Percentiles rank a stretch among this genome's conserved stretches.
phyloP scores from a whole-genome alignment of 35 echinoderm and acorn worm genomes.

The Apostichopus parvimensis region DNA sequence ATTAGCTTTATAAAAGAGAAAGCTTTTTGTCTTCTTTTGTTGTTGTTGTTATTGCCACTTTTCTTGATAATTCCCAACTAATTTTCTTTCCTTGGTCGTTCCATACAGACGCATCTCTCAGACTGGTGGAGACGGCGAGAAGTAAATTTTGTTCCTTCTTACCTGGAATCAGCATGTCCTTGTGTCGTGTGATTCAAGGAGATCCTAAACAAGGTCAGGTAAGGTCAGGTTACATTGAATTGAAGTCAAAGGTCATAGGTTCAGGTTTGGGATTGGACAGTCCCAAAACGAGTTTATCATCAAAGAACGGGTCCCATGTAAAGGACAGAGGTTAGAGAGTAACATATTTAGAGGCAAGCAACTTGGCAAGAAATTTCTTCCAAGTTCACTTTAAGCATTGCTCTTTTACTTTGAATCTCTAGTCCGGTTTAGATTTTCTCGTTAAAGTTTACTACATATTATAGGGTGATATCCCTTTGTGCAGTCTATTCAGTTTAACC shows the following conservation, averaged over 20 bases:
- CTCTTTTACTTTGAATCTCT: too few relatives aligned
- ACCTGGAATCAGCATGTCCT: constrained; percentile 74
- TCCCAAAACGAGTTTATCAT: too few relatives aligned
- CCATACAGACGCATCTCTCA: not conserved
- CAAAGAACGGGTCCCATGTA: too few relatives aligned
- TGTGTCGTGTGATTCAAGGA: constrained; percentile 69
- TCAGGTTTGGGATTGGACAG: not conserved
- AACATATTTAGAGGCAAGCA: too few relatives aligned
- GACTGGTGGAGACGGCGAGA: constrained; percentile 26
- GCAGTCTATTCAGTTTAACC: too few relatives aligned
- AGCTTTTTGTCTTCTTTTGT: not conserved
- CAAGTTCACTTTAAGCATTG: too few relatives aligned
- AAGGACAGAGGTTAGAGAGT: too few relatives aligned
- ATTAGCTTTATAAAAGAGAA: not conserved
- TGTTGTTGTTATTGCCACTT: not conserved
- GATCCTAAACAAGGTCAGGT: constrained; percentile 87
- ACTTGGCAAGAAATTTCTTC: too few relatives aligned
- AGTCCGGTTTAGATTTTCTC: too few relatives aligned
- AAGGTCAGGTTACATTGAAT: not conserved
- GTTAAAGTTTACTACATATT: too few relatives aligned
- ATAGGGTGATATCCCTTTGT: too few relatives aligned
- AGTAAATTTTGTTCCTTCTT: constrained; percentile 74
- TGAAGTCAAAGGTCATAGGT: not conserved
- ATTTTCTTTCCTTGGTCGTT: not conserved
- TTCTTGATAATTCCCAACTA: too few relatives aligned